Conservation (phyloP, 2,113 vertebrate genomes). For the Onychostruthus taczanowskii region DNA sequence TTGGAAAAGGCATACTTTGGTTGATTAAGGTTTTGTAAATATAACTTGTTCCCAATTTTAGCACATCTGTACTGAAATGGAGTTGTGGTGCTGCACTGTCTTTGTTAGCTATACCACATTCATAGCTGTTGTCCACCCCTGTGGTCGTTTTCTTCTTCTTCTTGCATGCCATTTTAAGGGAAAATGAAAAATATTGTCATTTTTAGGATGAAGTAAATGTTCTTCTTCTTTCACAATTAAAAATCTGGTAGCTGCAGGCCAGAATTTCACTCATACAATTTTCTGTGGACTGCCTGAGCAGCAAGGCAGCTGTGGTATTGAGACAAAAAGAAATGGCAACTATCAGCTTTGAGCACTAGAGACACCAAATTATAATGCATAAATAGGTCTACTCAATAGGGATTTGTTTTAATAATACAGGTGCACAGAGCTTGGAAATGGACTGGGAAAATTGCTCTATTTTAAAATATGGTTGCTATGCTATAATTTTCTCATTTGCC, state of each 20-base stretch:
- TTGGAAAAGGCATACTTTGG: neutral
- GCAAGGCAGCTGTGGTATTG: neutral
- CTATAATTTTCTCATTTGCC: conserved; percentile 50
- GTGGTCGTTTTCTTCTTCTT: neutral
- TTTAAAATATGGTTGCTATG: neutral
- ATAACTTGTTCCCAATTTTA: neutral
- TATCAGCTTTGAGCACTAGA: conserved; percentile 14
- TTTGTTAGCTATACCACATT: neutral
- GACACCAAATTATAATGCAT: neutral
- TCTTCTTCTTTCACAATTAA: conserved; percentile 52
- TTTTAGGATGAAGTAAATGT: conserved; percentile 6
- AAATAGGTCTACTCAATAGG: neutral
- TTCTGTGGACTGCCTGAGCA: conserved; percentile 68
- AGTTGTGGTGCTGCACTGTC: neutral
- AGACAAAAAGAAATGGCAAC: conserved; percentile 27
- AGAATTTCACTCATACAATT: conserved; percentile 63
- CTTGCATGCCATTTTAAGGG: neutral
- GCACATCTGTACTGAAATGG: neutral
- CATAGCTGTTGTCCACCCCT: neutral
- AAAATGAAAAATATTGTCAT: conserved; percentile 26
- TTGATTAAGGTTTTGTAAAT: neutral
- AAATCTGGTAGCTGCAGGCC: conserved; percentile 55
- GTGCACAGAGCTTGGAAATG: neutral
- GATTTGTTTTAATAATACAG: neutral
- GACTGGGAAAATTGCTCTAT: neutral